phyloP scores from a whole-genome alignment of 2,797 vertebrate genomes.

The Salmo trutta region DNA sequence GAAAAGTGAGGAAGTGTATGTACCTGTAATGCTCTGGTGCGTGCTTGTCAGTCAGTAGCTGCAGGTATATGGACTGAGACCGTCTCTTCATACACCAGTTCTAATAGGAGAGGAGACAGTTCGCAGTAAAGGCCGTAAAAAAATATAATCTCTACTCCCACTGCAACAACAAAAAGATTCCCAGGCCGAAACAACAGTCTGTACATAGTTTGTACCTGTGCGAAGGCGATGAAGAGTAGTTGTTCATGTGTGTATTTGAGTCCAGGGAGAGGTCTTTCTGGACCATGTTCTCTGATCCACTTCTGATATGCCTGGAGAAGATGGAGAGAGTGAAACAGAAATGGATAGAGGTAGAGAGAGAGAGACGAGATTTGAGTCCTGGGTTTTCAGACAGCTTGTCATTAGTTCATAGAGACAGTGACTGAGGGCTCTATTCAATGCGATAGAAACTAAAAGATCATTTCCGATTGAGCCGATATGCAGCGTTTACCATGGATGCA shows the following conservation, averaged over 20 bases:
- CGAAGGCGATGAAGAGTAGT: conserved; percentile 97
- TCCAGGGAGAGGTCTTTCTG: conserved; percentile 90
- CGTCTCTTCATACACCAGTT: conserved; percentile 99
- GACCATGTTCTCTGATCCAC: conserved; percentile 95
- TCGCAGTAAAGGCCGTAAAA: no score
- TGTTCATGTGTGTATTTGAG: conserved; percentile 96
- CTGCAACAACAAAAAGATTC: background rate
- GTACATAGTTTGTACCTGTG: conserved; percentile 78
- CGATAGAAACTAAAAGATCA: no score
- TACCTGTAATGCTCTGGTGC: conserved; percentile 97
- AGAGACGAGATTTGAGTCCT: background rate
- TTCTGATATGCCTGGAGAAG: conserved; percentile 92
- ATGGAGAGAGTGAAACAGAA: background rate
- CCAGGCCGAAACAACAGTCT: background rate
- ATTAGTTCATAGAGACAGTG: no score
- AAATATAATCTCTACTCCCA: no score
- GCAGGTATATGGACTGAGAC: conserved; percentile 95
- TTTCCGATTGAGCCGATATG: no score
- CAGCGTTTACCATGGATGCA: no score
- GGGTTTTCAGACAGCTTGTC: background rate
- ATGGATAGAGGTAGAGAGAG: no score
- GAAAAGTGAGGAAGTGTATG: background rate
- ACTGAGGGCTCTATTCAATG: no score
- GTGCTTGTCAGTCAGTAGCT: conserved; percentile 95
- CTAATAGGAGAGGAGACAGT: conserved; percentile 58